Percentiles rank a stretch among this genome's conserved stretches.
Evolutionary conservation across 2,888 invertebrate species (phyloP).

Genomic region (Drosophila limbata): DNA sequence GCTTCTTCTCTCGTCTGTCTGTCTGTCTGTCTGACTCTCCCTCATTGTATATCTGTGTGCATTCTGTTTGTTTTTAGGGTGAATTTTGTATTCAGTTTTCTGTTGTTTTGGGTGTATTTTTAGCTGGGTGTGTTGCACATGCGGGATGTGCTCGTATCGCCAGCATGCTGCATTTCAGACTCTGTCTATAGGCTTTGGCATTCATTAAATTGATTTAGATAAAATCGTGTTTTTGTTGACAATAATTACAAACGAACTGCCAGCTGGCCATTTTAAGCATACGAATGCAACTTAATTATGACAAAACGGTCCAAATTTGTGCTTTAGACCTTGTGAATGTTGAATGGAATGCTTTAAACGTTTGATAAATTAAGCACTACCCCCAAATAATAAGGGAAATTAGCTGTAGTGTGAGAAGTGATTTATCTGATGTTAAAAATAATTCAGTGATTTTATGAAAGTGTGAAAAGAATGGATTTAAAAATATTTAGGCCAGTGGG

Average conservation of each 20-base stretch:
- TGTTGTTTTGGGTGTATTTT: constrained; percentile 31
- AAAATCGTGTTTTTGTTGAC: constrained; percentile 67
- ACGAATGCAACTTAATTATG: constrained; percentile 52
- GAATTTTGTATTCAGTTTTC: constrained; percentile 25
- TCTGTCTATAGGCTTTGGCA: constrained; percentile 30
- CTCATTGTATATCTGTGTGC: constrained; percentile 8
- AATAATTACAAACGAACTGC: constrained; percentile 56
- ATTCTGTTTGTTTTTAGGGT: constrained; percentile 50
- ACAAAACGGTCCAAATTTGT: constrained; percentile 50
- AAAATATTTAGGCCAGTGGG: not conserved
- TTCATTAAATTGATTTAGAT: constrained; percentile 79
- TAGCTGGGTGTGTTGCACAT: constrained; percentile 21
- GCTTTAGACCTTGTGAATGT: constrained; percentile 13
- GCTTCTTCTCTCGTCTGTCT: constrained; percentile 12
- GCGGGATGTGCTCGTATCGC: constrained; percentile 25
- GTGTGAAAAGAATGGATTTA: constrained; percentile 12
- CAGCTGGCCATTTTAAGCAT: constrained; percentile 29
- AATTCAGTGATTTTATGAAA: not conserved
- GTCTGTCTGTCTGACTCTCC: not conserved
- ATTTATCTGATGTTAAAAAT: constrained; percentile 19
- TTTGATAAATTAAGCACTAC: constrained; percentile 19
- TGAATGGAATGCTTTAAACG: constrained; percentile 29
- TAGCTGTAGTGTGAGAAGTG: not conserved
- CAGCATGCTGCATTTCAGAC: constrained; percentile 43
- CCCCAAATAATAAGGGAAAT: not conserved